Conservation (phyloP, 2,797 vertebrate genomes). For the Phaenicophaeus curvirostris region DNA sequence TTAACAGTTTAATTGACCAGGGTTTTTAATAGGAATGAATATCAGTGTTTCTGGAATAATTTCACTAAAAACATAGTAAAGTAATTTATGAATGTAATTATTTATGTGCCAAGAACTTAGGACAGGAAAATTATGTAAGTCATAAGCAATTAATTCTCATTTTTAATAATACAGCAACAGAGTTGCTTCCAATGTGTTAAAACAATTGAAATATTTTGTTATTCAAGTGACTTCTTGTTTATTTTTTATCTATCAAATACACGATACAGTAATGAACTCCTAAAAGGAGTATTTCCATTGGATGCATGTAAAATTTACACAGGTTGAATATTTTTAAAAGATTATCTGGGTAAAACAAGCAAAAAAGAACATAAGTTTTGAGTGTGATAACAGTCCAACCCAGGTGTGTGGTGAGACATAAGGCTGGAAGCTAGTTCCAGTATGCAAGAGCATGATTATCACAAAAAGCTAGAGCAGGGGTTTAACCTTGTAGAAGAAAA, state of each 20-base stretch:
- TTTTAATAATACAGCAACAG: background rate
- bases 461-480: background rate
- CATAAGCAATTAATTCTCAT: background rate
- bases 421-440: background rate
- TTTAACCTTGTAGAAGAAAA: background rate
- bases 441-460: background rate
- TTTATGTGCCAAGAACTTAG: background rate
- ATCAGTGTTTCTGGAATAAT: background rate
- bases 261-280: background rate
- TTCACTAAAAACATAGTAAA: background rate
- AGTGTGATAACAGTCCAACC: background rate
- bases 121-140: background rate
- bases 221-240: background rate
- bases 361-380: background rate
- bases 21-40: background rate
- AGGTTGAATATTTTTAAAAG: background rate
- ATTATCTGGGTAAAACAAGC: background rate
- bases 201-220: background rate
- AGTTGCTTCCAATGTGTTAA: background rate
- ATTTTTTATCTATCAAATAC: background rate
- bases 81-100: background rate
- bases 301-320: background rate
- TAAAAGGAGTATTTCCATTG: background rate
- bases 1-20: background rate
- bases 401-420: background rate